Percentiles rank a stretch among this genome's conserved stretches.
These are phyloP conservation scores for Hafferia zeledoni DNA, from an alignment of 2,797 vertebrate genomes.

Conservation along the genomic window DNA sequence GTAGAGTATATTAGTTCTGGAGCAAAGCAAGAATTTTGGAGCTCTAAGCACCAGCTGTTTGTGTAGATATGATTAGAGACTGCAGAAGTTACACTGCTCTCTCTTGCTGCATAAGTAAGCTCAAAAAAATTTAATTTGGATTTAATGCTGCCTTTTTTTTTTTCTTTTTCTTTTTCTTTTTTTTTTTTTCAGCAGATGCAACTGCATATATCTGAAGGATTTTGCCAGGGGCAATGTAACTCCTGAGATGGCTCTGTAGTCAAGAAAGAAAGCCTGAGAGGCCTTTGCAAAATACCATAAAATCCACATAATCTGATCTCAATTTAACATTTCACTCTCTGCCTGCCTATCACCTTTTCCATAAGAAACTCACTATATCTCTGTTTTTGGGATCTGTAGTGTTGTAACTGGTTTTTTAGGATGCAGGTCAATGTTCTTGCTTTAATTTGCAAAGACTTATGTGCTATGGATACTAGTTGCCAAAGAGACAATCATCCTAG, in stretches of 20 bases:
- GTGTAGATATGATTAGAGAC: not conserved
- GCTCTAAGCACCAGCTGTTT: slow-evolving; percentile 3
- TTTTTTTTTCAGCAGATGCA: not conserved
- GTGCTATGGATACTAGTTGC: not conserved
- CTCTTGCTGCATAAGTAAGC: slow-evolving; percentile 13
- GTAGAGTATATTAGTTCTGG: not conserved
- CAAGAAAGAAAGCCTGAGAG: not conserved
- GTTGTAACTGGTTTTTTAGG: not conserved
- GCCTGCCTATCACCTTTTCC: not conserved
- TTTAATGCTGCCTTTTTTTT: slow-evolving; percentile 17
- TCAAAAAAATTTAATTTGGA: not conserved
- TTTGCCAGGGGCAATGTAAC: not conserved
- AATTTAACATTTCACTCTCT: not conserved
- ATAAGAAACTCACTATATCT: not conserved
- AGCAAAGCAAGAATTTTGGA: not conserved
- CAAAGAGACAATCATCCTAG: not conserved
- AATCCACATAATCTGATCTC: slow-evolving; percentile 4
- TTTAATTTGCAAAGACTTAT: not conserved
- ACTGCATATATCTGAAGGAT: not conserved
- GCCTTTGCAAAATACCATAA: not conserved
- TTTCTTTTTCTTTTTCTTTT: not conserved
- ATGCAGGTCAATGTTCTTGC: not conserved
- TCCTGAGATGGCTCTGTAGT: not conserved
- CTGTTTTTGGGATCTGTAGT: not conserved
- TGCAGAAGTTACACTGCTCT: not conserved